A percentile compares a stretch with the other conserved stretches of the same genome.
phyloP scores from a whole-genome alignment of 2,113 vertebrate genomes.

The Prionailurus viverrinus region DNA sequence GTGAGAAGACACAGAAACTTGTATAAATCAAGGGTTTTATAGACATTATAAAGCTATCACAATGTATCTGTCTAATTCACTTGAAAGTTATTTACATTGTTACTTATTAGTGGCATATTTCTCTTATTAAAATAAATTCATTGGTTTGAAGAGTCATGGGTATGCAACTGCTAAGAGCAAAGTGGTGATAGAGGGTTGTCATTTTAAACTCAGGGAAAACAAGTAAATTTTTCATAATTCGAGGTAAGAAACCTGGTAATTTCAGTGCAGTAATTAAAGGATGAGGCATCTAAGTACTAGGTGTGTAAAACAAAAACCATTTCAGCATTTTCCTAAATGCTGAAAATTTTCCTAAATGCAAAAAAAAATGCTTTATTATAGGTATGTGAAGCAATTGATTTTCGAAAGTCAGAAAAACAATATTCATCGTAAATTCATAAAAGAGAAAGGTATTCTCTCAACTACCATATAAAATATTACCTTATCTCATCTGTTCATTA shows the following conservation, averaged over 20 bases:
- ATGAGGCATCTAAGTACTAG: neutral
- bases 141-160: neutral
- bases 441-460: neutral
- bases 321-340: neutral
- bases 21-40: neutral
- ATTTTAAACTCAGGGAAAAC: neutral
- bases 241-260: neutral
- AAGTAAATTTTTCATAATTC: neutral
- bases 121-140: neutral
- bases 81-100: constrained; percentile 16
- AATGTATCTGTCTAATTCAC: neutral
- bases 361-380: neutral
- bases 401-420: constrained; percentile 21
- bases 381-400: neutral
- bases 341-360: neutral
- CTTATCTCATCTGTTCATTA: neutral
- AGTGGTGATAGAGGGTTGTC: neutral
- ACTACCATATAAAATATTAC: neutral
- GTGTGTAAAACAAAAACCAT: neutral
- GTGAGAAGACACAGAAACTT: neutral
- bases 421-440: neutral
- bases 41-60: neutral
- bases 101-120: neutral
- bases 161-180: neutral
- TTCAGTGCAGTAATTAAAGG: neutral